These are phyloP conservation scores for Mormyrops attenuatus DNA, from an alignment of 2,797 vertebrate species.

Conservation along the genomic window DNA sequence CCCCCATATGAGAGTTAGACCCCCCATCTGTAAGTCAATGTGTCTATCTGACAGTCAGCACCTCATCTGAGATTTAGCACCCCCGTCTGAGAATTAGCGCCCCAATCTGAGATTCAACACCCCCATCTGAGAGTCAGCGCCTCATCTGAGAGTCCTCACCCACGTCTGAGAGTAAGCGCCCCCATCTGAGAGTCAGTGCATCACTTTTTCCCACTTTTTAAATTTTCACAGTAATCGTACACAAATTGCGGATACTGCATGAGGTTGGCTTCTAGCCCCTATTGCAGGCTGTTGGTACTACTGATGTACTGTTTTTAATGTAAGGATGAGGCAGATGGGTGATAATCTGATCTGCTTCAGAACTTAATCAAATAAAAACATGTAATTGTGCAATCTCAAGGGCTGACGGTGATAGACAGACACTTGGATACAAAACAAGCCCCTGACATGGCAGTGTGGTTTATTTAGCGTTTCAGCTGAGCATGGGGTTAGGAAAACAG, in stretches of 20 bases:
- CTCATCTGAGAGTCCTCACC: background rate
- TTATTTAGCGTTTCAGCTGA: background rate
- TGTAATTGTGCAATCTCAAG: background rate
- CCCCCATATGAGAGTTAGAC: background rate
- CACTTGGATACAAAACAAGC: background rate
- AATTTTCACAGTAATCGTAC: background rate
- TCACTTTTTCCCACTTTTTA: background rate
- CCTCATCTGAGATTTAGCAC: background rate
- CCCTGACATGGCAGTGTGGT: background rate
- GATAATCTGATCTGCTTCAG: background rate
- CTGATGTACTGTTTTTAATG: background rate
- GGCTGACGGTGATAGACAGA: background rate
- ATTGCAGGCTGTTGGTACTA: background rate
- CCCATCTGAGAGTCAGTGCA: background rate
- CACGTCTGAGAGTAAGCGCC: background rate
- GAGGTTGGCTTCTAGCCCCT: background rate
- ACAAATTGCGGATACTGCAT: background rate
- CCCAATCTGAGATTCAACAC: no score
- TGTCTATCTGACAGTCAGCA: background rate
- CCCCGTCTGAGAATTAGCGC: no score
- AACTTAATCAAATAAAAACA: background rate
- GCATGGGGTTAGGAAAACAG: background rate
- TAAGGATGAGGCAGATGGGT: background rate
- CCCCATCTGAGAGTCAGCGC: background rate
- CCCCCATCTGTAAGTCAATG: background rate